These are phyloP conservation scores for Hylomyscus alleni DNA, from an alignment of 2,797 vertebrate genomes.

Conservation along the genomic window DNA sequence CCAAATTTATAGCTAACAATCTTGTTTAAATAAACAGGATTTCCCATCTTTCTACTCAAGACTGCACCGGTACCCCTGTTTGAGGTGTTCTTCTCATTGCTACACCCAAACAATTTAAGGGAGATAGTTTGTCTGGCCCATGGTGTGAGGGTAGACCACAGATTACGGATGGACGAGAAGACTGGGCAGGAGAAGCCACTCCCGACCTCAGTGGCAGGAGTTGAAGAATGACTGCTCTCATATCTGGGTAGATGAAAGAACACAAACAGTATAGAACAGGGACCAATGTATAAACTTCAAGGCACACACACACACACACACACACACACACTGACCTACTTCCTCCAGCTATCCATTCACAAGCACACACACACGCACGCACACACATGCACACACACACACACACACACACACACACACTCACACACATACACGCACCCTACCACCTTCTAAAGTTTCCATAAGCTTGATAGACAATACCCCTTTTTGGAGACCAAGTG, in stretches of 20 bases:
- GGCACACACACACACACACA: too few species aligned
- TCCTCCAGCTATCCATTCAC: too few species aligned
- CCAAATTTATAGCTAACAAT: neutral
- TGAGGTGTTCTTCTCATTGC: neutral
- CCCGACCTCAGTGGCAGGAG: neutral
- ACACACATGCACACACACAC: too few species aligned
- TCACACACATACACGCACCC: neutral
- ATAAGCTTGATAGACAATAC: neutral
- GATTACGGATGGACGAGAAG: neutral
- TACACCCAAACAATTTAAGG: neutral
- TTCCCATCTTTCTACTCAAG: constrained; percentile 13
- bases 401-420: too few species aligned
- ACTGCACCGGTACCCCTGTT: neutral
- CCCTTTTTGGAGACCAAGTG: neutral
- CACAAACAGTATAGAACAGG: neutral
- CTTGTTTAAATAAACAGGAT: neutral
- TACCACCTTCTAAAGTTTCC: neutral
- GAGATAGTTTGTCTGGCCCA: neutral
- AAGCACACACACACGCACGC: too few species aligned
- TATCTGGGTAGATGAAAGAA: too few species aligned
- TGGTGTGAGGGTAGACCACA: neutral
- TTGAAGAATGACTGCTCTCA: neutral
- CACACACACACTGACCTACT: neutral
- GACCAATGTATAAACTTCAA: neutral
- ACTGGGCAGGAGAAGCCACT: neutral